phyloP scores from a whole-genome alignment of 2,888 invertebrate species.

The Timema cristinae region DNA sequence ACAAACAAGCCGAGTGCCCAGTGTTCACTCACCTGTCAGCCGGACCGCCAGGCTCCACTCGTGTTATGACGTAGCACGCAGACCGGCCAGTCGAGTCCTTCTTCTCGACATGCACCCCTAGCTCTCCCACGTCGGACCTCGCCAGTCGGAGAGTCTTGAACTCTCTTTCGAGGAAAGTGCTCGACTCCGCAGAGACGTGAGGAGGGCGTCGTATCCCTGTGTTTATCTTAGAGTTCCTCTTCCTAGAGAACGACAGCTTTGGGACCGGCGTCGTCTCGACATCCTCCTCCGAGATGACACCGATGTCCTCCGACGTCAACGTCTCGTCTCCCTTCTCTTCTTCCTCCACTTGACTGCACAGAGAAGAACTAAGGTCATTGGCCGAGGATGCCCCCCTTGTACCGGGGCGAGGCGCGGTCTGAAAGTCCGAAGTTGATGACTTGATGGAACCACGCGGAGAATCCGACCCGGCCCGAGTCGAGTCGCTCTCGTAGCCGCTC shows the following conservation, averaged over 20 bases:
- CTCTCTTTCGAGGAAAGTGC: conserved; percentile 31
- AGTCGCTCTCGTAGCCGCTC: conserved; percentile 59
- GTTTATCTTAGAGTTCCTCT: conserved; percentile 27
- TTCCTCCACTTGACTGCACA: conserved; percentile 14
- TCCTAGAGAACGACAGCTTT: conserved; percentile 31
- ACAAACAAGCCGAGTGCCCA: too few species aligned
- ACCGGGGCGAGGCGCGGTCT: neutral
- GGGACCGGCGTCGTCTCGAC: neutral
- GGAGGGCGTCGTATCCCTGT: conserved; percentile 18
- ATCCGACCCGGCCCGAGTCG: conserved; percentile 51
- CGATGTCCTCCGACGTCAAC: conserved; percentile 16
- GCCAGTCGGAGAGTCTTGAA: conserved; percentile 38
- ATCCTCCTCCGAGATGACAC: conserved; percentile 13
- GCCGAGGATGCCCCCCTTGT: conserved; percentile 10
- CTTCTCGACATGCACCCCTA: conserved; percentile 40
- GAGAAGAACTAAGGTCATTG: neutral
- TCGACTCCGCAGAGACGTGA: conserved; percentile 17
- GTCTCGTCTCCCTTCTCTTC: conserved; percentile 25
- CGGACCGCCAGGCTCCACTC: conserved; percentile 49
- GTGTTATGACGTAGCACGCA: conserved; percentile 47
- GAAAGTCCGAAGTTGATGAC: conserved; percentile 24
- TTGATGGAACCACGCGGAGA: conserved; percentile 47
- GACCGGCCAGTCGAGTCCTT: conserved; percentile 35
- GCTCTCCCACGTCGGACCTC: conserved; percentile 38
- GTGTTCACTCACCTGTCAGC: conserved; percentile 37